Evolutionary conservation across 2,113 vertebrate species (phyloP).

Genomic region (Pomatostomus ruficeps): DNA sequence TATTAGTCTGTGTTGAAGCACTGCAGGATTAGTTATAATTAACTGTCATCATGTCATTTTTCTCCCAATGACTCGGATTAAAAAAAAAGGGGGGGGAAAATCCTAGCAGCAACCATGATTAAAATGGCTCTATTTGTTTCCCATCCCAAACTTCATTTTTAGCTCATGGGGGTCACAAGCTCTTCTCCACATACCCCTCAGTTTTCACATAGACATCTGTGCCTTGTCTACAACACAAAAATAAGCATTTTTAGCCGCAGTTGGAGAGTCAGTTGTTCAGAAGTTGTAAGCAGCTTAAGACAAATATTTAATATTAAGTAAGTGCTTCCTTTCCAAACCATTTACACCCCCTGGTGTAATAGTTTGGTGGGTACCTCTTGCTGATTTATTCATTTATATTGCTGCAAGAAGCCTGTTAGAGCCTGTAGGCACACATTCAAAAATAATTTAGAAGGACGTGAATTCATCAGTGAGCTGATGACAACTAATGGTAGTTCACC

Average conservation of each 20-base stretch:
- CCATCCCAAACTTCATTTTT: neutral
- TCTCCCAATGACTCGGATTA: neutral
- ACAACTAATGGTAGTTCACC: neutral
- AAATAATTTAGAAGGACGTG: slow-evolving; percentile 28
- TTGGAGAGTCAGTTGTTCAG: neutral
- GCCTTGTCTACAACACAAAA: neutral
- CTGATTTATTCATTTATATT: slow-evolving; percentile 45
- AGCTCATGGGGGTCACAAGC: neutral
- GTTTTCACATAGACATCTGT: neutral
- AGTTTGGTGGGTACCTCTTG: neutral
- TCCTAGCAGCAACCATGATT: neutral
- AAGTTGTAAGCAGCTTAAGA: neutral
- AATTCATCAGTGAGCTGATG: slow-evolving; percentile 11
- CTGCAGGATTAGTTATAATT: slow-evolving; percentile 63
- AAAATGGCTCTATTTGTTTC: slow-evolving; percentile 4
- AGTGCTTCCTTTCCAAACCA: neutral
- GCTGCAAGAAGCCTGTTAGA: neutral
- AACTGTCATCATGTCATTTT: slow-evolving; percentile 44
- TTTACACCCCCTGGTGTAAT: neutral
- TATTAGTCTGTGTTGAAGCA: neutral
- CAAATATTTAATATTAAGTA: slow-evolving; percentile 39
- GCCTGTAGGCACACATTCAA: neutral
- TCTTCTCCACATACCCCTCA: neutral
- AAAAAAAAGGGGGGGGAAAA: neutral
- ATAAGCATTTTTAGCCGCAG: neutral